These are phyloP conservation scores for Xanthorhoe spadicearia DNA, from an alignment of 2,888 invertebrate genomes.

Conservation along the genomic window DNA sequence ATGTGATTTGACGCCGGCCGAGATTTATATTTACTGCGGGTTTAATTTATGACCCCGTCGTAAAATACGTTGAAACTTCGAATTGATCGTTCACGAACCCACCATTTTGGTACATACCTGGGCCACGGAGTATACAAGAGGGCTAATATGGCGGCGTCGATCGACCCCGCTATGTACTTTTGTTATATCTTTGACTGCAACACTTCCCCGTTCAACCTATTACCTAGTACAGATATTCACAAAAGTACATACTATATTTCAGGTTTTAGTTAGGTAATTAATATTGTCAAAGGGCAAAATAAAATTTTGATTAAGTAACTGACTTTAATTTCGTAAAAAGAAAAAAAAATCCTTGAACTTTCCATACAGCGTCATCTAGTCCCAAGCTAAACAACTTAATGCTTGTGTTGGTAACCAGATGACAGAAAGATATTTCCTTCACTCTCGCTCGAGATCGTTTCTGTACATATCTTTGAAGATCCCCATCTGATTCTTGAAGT, in stretches of 20 bases:
- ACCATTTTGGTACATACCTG: constrained; percentile 29
- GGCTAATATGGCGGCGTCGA: constrained; percentile 22
- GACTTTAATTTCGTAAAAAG: no score
- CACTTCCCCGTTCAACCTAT: constrained; percentile 20
- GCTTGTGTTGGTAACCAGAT: no score
- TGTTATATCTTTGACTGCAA: constrained; percentile 4
- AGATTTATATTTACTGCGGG: constrained; percentile 80
- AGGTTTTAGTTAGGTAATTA: neutral
- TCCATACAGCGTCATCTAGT: no score
- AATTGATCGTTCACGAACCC: constrained; percentile 52
- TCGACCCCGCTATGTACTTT: constrained; percentile 17
- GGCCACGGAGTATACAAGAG: neutral
- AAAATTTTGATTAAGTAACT: no score
- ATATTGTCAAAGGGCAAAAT: no score
- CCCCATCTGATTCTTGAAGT: no score
- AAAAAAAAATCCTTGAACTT: no score
- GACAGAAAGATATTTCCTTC: no score
- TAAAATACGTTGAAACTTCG: constrained; percentile 75
- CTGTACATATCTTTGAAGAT: no score
- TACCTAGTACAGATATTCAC: neutral
- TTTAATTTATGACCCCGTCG: constrained; percentile 73
- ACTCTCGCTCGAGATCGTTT: no score
- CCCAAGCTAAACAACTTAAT: no score
- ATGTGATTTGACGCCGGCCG: constrained; percentile 74
- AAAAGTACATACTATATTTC: neutral